Percentiles rank a stretch among this genome's conserved stretches.
Conservation (phyloP, 2,113 vertebrate species). For the Rhombomys opimus region DNA sequence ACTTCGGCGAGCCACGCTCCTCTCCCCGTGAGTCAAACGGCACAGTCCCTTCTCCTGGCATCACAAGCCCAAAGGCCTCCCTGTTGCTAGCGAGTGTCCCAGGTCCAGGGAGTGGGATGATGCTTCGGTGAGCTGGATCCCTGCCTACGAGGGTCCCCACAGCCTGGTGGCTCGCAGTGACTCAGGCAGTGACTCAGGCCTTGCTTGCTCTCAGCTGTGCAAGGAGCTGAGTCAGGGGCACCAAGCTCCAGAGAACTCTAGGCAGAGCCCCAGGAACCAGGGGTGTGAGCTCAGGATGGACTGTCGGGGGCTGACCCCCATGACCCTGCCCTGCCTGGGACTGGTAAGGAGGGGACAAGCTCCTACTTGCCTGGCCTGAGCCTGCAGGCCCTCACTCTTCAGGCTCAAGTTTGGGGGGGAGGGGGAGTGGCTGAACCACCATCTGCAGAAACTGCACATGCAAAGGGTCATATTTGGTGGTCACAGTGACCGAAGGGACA, state of each 20-base stretch:
- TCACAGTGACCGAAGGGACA: background rate
- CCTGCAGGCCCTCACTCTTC: background rate
- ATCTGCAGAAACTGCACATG: background rate
- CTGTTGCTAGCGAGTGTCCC: rapidly evolving
- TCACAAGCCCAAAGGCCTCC: background rate
- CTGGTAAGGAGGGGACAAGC: background rate
- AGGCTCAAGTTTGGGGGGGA: background rate
- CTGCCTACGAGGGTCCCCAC: background rate
- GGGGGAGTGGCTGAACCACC: background rate
- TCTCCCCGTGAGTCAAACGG: background rate
- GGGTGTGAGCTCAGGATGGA: background rate
- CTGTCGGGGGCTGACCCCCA: background rate
- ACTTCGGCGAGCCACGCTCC: background rate
- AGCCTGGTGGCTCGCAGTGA: conserved; percentile 40
- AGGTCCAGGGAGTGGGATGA: background rate
- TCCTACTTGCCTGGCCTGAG: background rate
- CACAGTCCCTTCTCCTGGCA: background rate
- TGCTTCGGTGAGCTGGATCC: background rate
- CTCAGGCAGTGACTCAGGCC: conserved; percentile 68
- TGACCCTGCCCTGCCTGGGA: background rate
- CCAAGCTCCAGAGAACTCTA: conserved; percentile 13
- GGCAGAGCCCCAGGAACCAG: background rate
- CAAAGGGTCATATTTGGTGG: background rate
- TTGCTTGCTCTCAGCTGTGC: background rate
- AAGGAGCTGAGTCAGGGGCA: conserved; percentile 61